Evolutionary conservation across 2,113 vertebrate genomes (phyloP).

Genomic region (Hippopotamus amphibius): DNA sequence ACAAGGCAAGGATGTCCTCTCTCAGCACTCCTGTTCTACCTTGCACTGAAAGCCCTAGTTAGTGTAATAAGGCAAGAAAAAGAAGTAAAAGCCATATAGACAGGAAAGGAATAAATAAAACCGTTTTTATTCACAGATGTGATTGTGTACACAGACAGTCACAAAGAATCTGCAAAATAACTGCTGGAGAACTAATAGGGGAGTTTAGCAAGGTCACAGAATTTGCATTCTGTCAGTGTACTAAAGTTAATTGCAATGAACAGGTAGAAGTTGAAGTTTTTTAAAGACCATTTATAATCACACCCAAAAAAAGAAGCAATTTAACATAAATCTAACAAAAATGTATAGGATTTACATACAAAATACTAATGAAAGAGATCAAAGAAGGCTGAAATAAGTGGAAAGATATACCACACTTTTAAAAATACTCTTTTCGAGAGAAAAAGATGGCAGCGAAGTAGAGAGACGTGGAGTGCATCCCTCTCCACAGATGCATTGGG

Average conservation of each 20-base stretch:
- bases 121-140: not conserved
- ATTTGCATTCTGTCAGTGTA: not conserved
- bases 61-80: not conserved
- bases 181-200: not conserved
- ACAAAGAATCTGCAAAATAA: not conserved
- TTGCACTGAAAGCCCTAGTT: too few species aligned
- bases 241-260: not conserved
- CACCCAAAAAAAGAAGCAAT: not conserved
- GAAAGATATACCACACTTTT: not conserved
- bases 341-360: not conserved
- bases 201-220: not conserved
- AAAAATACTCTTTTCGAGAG: not conserved
- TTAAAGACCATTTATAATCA: not conserved
- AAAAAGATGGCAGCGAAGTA: too few species aligned
- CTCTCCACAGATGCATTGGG: too few species aligned
- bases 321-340: not conserved
- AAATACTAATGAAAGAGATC: not conserved
- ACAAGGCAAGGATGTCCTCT: too few species aligned
- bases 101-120: not conserved
- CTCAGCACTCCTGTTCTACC: too few species aligned
- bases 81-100: not conserved
- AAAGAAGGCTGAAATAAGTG: not conserved
- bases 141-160: not conserved
- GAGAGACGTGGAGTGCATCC: too few species aligned
- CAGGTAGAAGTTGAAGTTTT: not conserved